Base-by-base conservation (phyloP, 2,113 vertebrate genomes). In the Camelus dromedarius region DNA sequence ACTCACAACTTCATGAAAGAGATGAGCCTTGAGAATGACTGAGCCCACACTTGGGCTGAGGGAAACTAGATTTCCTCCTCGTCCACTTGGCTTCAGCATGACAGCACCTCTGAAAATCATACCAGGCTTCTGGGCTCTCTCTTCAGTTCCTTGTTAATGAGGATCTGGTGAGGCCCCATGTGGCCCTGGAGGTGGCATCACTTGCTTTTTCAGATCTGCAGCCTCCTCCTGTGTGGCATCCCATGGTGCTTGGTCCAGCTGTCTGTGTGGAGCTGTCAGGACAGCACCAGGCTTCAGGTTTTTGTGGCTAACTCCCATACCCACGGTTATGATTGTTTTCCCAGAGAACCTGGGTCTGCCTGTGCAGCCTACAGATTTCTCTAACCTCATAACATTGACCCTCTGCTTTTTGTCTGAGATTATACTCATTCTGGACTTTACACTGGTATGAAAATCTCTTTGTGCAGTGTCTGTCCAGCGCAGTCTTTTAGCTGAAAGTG, bases 401-500 rank as follows among this genome's bases (percentile, higher is more conserved):
- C 22, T 11, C 48, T 87, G 16, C 35, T 16, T 92, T 83, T 46
- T 82, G 9, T 73, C 24, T 83, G 69, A 93, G 35, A 20, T 93
- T 96, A 72, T 16, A 28, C 54, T 94, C n/a, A 66, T 93, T 85
- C 20, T 96, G 28, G 79, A 89, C n/a, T 54, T 54, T n/a, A 35
- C 48, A 30, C 79, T 77, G 73, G 11, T 60, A 15, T 91, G 60
- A 77, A 94, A 82, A 83, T 32, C 20, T 85, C 80, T 92, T 89
- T 89, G 42, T 35, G 4, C 24, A 85, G 11, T 38, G 26, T 88
- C n/a, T 20, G 91, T 77, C 35, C 38, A 89, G 46, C 52, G 38
- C 30, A 87, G 6, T 72, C 82, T 84, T 95, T 80, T 95, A 72
- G 28, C 14, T 69, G 81, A 83, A 95, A 95, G 82, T 72, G 56